Percentiles rank a stretch among this genome's conserved stretches.
Conservation (phyloP, 1,140 invertebrate species). For the Pseudomyrmex flavicornis region DNA sequence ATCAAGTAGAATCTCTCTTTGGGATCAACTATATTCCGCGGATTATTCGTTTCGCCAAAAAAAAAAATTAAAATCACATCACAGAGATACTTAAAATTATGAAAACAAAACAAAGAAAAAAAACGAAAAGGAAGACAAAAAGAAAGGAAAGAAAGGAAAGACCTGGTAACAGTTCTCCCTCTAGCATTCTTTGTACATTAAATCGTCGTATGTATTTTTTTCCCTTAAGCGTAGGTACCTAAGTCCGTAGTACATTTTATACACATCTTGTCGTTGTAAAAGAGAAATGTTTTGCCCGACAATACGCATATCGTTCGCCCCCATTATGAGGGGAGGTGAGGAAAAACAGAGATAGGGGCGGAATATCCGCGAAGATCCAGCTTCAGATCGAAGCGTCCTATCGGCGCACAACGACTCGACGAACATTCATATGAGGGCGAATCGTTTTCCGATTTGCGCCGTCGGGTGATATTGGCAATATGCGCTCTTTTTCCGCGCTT, state of each 20-base stretch:
- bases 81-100: conserved; percentile 50
- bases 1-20: conserved; percentile 43
- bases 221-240: conserved; percentile 12
- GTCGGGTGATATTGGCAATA: conserved; percentile 8
- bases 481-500: conserved; percentile 9
- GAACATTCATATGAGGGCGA: not conserved
- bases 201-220: conserved; percentile 38
- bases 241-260: conserved; percentile 20
- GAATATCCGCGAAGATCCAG: conserved; percentile 72
- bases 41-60: conserved; percentile 15
- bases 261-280: conserved; percentile 45
- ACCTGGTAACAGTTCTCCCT: conserved; percentile 54
- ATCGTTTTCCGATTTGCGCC: conserved; percentile 27
- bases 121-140: not conserved
- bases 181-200: conserved; percentile 59
- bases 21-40: not conserved
- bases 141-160: conserved; percentile 38
- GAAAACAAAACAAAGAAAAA: not conserved
- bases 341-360: conserved; percentile 36
- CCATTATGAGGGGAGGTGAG: conserved; percentile 19
- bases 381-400: conserved; percentile 68
- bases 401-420: conserved; percentile 38
- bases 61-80: conserved; percentile 51
- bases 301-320: conserved; percentile 8
- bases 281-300: conserved; percentile 13